Conservation (phyloP, 2,113 vertebrate genomes). For the Megaceryle maxima region DNA sequence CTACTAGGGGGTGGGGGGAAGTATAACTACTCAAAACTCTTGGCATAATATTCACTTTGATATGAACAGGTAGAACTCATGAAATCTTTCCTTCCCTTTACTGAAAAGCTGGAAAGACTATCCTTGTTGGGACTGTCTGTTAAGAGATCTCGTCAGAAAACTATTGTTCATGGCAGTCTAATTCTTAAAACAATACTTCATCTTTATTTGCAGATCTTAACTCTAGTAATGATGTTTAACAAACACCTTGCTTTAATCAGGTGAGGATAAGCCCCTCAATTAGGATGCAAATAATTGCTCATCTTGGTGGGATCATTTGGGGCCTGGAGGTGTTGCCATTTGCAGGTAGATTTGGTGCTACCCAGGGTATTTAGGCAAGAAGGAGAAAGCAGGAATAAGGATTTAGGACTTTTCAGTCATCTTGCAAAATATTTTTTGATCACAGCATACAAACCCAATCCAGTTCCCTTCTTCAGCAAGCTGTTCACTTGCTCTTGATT, state of each 20-base stretch:
- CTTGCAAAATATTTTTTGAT: not conserved
- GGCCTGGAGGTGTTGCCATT: constrained; percentile 29
- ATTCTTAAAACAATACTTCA: constrained; percentile 65
- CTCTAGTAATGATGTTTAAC: constrained; percentile 75
- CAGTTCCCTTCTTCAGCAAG: not conserved
- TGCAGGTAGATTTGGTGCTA: not conserved
- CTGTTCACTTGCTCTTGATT: not conserved
- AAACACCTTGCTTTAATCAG: constrained; percentile 70
- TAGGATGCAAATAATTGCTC: constrained; percentile 59
- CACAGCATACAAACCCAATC: rapidly evolving
- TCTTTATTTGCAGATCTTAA: constrained; percentile 74
- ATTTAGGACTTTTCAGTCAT: not conserved
- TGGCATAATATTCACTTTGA: constrained; percentile 2
- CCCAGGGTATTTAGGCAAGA: not conserved
- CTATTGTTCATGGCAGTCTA: constrained; percentile 13
- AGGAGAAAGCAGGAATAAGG: not conserved
- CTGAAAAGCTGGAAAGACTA: not conserved
- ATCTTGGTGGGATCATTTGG: not conserved
- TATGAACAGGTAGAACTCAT: constrained; percentile 12
- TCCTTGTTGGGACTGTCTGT: not conserved
- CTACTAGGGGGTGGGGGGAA: not conserved
- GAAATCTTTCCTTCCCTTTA: constrained; percentile 15
- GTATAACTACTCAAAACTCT: not conserved
- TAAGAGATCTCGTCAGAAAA: constrained; percentile 35
- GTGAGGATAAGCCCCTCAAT: constrained; percentile 59